Evolutionary conservation across 2,888 invertebrate species (phyloP).

Genomic region (Bombylius discolor): DNA sequence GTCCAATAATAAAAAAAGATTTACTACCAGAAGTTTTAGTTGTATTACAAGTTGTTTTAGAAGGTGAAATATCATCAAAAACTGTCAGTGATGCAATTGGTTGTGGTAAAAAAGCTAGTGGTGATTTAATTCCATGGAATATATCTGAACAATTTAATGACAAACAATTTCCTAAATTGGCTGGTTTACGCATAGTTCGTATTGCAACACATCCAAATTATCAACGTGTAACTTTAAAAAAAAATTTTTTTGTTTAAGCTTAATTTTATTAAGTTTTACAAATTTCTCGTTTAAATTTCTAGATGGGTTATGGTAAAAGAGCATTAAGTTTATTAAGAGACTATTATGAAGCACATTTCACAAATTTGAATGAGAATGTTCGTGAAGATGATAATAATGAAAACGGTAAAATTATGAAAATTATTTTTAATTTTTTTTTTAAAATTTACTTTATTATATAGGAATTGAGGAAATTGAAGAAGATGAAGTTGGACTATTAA

Average conservation of each 20-base stretch:
- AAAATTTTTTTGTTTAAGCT: no score
- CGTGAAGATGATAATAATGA: constrained; percentile 18
- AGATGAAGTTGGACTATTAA: constrained; percentile 48
- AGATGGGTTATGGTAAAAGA: constrained; percentile 95
- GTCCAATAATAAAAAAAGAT: constrained; percentile 62
- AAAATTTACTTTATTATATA: neutral
- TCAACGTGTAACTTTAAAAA: constrained; percentile 52
- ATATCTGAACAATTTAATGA: constrained; percentile 94
- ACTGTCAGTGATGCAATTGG: constrained; percentile 67
- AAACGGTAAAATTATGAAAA: constrained; percentile 3
- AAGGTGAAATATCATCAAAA: constrained; percentile 52
- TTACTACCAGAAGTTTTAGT: constrained; percentile 87
- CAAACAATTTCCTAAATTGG: constrained; percentile 77
- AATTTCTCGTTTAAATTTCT: constrained; percentile 18
- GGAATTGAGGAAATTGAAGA: constrained; percentile 44
- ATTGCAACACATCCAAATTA: constrained; percentile 98
- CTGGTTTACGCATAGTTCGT: constrained; percentile 84
- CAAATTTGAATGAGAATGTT: constrained; percentile 49
- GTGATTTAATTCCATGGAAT: constrained; percentile 98
- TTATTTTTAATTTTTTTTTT: neutral
- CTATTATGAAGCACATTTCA: constrained; percentile 76
- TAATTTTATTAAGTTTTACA: neutral
- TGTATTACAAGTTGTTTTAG: constrained; percentile 72
- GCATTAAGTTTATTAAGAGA: constrained; percentile 72
- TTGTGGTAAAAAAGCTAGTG: constrained; percentile 80